Evolutionary conservation across 2,113 vertebrate genomes (phyloP).

Genomic region (Anseranas semipalmata): DNA sequence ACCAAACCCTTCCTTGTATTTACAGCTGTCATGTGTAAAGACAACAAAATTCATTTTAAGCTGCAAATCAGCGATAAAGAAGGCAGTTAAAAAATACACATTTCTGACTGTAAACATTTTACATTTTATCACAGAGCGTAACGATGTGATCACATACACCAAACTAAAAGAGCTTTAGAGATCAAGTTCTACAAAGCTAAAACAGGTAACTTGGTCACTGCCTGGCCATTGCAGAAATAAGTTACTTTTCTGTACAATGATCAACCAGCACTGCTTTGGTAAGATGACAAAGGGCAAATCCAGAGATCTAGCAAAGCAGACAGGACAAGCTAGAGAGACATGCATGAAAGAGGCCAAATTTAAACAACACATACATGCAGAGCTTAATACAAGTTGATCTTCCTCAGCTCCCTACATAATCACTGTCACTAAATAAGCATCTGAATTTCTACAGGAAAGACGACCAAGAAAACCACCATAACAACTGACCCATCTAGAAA

Average conservation of each 20-base stretch:
- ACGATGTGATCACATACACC: background rate
- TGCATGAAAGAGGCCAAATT: background rate
- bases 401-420: background rate
- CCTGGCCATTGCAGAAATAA: background rate
- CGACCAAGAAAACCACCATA: background rate
- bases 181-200: background rate
- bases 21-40: conserved; percentile 63
- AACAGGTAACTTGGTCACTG: background rate
- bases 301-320: background rate
- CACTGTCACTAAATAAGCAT: background rate
- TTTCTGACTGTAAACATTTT: background rate
- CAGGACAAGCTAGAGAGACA: background rate
- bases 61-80: background rate
- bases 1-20: conserved; percentile 94
- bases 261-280: background rate
- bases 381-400: background rate
- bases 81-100: background rate
- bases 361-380: background rate
- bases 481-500: background rate
- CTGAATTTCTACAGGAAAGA: background rate
- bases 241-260: background rate
- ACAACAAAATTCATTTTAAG: background rate
- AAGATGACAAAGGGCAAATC: background rate
- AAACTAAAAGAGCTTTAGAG: background rate
- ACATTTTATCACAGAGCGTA: background rate